Evolutionary conservation across 2,113 vertebrate species (phyloP).

Genomic region (Tympanuchus pallidicinctus): DNA sequence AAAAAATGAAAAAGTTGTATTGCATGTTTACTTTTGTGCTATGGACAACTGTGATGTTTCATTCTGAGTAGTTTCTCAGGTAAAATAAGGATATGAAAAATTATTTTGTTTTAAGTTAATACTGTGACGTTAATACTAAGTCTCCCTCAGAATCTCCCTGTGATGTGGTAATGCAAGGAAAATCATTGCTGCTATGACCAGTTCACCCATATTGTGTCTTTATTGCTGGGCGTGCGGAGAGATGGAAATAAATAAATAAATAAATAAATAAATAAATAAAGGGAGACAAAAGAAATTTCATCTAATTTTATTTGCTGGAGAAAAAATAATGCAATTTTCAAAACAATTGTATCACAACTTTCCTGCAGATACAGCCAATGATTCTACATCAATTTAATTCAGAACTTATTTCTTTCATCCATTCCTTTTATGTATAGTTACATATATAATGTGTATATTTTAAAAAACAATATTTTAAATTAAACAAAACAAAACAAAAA

Average conservation of each 20-base stretch:
- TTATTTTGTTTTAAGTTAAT: constrained; percentile 47
- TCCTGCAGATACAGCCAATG: neutral
- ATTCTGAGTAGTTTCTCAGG: constrained; percentile 22
- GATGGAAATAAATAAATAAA: neutral
- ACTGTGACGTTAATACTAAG: neutral
- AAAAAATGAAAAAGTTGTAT: constrained; percentile 51
- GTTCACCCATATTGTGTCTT: neutral
- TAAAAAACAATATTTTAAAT: neutral
- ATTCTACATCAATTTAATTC: neutral
- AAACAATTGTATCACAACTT: neutral
- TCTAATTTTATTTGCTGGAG: neutral
- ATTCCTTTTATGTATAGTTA: no score
- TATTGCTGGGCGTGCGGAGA: neutral
- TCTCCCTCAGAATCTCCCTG: constrained; percentile 31
- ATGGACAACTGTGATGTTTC: constrained; percentile 32
- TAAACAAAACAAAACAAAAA: neutral
- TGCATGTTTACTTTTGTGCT: neutral
- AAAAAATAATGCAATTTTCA: rapidly evolving
- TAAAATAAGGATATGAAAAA: neutral
- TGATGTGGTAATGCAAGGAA: constrained; percentile 48
- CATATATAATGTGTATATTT: neutral
- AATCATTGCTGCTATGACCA: constrained; percentile 40
- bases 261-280: neutral
- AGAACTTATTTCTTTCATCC: neutral
- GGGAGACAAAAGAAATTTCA: neutral